Percentiles rank a stretch among this genome's conserved stretches.
Evolutionary conservation across 2,888 invertebrate genomes (phyloP).

Genomic region (Mimas tiliae): DNA sequence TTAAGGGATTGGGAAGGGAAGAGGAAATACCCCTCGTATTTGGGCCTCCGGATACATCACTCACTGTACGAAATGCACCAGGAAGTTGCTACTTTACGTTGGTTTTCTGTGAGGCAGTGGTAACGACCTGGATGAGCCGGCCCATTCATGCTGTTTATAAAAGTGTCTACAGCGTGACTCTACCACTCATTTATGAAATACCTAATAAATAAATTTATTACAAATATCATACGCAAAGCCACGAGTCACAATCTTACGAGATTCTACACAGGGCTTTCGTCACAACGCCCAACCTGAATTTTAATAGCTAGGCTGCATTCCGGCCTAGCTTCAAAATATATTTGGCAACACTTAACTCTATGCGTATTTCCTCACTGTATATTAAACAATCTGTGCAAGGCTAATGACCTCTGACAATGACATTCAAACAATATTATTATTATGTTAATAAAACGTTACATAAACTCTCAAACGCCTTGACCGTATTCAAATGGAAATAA

Average conservation of each 20-base stretch:
- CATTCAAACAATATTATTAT: slow-evolving; percentile 18
- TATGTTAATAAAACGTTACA: background rate
- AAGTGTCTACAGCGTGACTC: no score
- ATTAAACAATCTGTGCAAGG: slow-evolving; percentile 21
- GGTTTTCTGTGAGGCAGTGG: no score
- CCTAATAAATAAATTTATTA: background rate
- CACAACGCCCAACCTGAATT: slow-evolving; percentile 9
- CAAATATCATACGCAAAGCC: background rate
- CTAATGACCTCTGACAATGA: slow-evolving; percentile 31
- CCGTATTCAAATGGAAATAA: background rate
- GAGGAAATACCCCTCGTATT: no score
- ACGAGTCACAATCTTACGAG: background rate
- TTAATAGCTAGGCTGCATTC: slow-evolving; percentile 14
- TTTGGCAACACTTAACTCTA: background rate
- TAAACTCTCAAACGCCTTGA: background rate
- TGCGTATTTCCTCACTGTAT: background rate
- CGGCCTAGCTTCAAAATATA: slow-evolving; percentile 6
- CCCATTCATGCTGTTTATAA: no score
- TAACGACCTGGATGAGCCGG: no score
- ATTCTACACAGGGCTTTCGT: background rate
- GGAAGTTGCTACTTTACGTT: no score
- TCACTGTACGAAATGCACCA: no score
- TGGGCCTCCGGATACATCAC: no score
- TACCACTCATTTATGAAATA: no score
- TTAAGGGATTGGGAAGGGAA: no score